Base-by-base conservation (phyloP, 2,113 vertebrate species). In the Oreotragus oreotragus region DNA sequence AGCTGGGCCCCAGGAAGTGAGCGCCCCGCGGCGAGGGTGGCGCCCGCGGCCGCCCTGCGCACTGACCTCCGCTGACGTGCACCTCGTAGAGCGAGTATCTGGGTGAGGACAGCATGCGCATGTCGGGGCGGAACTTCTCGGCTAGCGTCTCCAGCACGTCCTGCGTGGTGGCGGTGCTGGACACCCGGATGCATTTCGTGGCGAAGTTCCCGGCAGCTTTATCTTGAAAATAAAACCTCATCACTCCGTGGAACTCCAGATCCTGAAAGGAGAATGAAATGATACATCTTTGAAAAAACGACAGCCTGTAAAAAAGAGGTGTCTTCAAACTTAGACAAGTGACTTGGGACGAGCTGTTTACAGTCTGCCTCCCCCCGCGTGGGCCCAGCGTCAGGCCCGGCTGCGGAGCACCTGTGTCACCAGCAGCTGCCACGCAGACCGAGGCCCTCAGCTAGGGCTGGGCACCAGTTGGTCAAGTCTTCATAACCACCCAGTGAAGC, bases 211-310 rank as follows among this genome's bases (percentile, higher is more conserved):
- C 99, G 28, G 99, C 99, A 91, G 99, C 99, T 97, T 99, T 99
- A 97, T 99, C 99, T 99, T 99, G 99, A 98, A 99, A 99, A 98
- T 99, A 99, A 98, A 99, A 99, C 91, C 99, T 99, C 99, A 99
- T 99, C 94, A 99, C 99, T 88, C 99, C 99, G 96, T 99, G 99
- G 98, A 99, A 99, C 98, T 99, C 99, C 94, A 99, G 96, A 98
- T 99, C 99, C 99, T 99, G 96, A 84, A 96, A 96, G 70, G 76
- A 98, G 92, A 98, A 98, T 30, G 94, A 93, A 98, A 87, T 1
- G 7, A 84, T 1, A 53, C 57, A 49, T 36, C 55, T 73, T 60
- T 51, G 1, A 43, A 45, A 77, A 84, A 60, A 58, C 7, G 5
- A 39, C 1, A 79, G 30, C 94, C 43, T 77, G 23, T 39, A 5